phyloP scores from a whole-genome alignment of 2,888 invertebrate genomes.

The Leptinotarsa juncta region DNA sequence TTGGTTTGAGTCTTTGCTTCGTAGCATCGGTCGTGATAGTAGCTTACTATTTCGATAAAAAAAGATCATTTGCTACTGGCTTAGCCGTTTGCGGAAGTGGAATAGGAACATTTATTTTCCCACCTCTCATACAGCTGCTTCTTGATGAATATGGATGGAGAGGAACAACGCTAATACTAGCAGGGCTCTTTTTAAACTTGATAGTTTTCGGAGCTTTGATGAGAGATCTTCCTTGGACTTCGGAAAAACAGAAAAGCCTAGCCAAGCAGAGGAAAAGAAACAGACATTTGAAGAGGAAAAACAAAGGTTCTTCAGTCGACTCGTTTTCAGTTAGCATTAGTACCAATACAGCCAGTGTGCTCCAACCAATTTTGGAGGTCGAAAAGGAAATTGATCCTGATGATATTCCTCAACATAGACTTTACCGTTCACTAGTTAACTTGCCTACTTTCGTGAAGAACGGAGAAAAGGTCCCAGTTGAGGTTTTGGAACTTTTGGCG shows the following conservation, averaged over 20 bases:
- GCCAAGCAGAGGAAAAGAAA: slow-evolving; percentile 74
- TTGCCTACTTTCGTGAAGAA: slow-evolving; percentile 86
- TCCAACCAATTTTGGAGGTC: slow-evolving; percentile 67
- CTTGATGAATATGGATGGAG: slow-evolving; percentile 85
- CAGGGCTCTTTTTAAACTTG: slow-evolving; percentile 84
- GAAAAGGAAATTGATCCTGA: slow-evolving; percentile 51
- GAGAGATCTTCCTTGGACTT: slow-evolving; percentile 80
- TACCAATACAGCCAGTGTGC: slow-evolving; percentile 72
- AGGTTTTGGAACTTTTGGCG: slow-evolving; percentile 80
- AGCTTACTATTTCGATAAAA: slow-evolving; percentile 89
- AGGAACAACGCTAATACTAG: slow-evolving; percentile 83
- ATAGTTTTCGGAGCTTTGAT: slow-evolving; percentile 85
- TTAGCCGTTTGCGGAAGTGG: slow-evolving; percentile 89
- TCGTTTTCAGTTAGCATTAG: slow-evolving; percentile 78
- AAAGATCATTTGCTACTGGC: slow-evolving; percentile 86
- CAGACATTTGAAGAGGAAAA: slow-evolving; percentile 70
- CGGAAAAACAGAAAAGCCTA: slow-evolving; percentile 72
- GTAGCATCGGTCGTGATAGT: slow-evolving; percentile 92
- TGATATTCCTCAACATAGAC: slow-evolving; percentile 65
- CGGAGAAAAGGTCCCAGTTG: slow-evolving; percentile 81
- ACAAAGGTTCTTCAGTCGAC: slow-evolving; percentile 74
- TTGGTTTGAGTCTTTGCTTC: slow-evolving; percentile 87
- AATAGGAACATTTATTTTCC: slow-evolving; percentile 88
- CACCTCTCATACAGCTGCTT: slow-evolving; percentile 80
- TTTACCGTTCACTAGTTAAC: slow-evolving; percentile 84